Conservation (phyloP, 2,888 invertebrate species). For the Tribolium freemani region DNA sequence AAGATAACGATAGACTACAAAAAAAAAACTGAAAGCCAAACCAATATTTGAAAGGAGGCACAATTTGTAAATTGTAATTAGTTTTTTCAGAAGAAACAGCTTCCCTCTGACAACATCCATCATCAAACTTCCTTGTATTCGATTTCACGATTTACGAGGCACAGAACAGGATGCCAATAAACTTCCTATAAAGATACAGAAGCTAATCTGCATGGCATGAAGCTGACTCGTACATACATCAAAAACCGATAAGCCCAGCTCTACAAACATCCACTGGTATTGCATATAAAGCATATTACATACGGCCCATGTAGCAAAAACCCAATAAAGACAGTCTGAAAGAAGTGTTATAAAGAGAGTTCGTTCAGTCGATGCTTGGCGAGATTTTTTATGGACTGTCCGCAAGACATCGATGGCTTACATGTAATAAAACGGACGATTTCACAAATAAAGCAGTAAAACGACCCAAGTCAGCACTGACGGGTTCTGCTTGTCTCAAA, state of each 20-base stretch:
- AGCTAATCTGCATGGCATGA: not conserved
- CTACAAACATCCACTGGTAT: constrained; percentile 30
- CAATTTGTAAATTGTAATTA: no score
- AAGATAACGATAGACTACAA: not conserved
- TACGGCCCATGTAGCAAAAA: constrained; percentile 45
- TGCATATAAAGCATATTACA: constrained; percentile 38
- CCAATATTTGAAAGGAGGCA: no score
- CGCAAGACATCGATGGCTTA: constrained; percentile 37
- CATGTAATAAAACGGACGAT: constrained; percentile 37
- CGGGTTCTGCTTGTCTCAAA: not conserved
- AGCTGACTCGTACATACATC: not conserved
- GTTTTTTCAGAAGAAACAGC: no score
- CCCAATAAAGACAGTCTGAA: constrained; percentile 41
- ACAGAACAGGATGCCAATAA: not conserved
- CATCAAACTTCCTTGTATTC: not conserved
- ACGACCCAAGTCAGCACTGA: constrained; percentile 32
- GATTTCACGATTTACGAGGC: not conserved
- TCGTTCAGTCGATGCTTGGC: constrained; percentile 23
- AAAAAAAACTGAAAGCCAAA: not conserved
- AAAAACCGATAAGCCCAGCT: constrained; percentile 18
- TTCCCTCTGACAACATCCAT: no score
- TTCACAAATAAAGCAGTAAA: constrained; percentile 35
- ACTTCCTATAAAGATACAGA: not conserved
- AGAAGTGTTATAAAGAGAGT: constrained; percentile 38
- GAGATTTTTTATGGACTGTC: constrained; percentile 39